Evolutionary conservation across 2,888 invertebrate species (phyloP), one percentile per base, ranked within the genome.

Genomic region (Drosophila multiciliata): DNA sequence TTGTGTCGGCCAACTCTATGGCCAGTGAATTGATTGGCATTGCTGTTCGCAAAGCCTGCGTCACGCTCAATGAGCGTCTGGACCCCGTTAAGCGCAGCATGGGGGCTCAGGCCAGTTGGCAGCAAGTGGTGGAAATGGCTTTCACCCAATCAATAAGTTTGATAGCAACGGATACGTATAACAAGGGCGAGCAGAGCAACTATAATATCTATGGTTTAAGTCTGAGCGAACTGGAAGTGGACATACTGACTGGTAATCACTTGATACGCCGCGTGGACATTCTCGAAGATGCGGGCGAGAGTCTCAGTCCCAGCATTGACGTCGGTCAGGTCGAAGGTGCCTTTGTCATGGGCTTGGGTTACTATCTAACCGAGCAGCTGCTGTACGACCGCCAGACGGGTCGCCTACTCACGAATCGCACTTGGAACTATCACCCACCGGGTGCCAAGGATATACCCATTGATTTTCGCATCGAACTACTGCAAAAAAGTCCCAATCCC

Each of bases 371-470:
- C 0, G 97, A 98, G 90, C 95, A 96, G 73, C 89, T 96, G n/a
- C 91, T 95, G 1, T 96, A 95, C 73, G 95, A 96, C 78, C 93
- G 94, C 4, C 91, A 93, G 11, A 95, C 95, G 11, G 97, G 97
- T 0, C 94, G 94, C 76, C 90, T 97, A 1, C 93, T 96, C 6
- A 97, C 97, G 1, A 95, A 96, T 84, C 94, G 96, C 50, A 97
- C 97, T 4, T 98, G 97, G 97, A 96, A 94, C 61, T 97, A 97
- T 87, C 96, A 96, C 82, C 95, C 96, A 4, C 96, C 97, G 0
- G 96, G 96, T 0, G 94, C 95, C 1, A 96, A 96, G 87, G 97
- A 97, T 81, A 96, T 97, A 83, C 97, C 97, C 0, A 94, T 95
- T 15, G 96, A 97, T 91, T 96, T 97, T 76, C 94, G 96, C 69